Conservation (phyloP, 2,888 invertebrate genomes). For the Clostera curtula region DNA sequence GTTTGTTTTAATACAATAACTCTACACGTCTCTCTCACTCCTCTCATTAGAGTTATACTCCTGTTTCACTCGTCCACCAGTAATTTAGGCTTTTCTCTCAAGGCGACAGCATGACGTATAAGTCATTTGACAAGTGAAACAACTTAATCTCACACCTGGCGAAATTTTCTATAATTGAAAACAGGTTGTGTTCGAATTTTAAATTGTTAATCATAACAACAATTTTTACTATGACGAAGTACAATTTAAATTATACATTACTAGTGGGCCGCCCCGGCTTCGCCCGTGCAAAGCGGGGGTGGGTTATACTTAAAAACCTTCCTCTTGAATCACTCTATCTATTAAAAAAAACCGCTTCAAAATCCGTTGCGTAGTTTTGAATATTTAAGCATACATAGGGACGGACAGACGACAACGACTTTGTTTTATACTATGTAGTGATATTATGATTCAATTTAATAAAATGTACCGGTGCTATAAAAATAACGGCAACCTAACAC, state of each 20-base stretch:
- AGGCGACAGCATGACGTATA: constrained; percentile 54
- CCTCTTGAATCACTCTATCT: background rate
- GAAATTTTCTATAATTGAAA: constrained; percentile 30
- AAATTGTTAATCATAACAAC: background rate
- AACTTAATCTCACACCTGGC: constrained; percentile 26
- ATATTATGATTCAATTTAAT: no score
- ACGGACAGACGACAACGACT: no score
- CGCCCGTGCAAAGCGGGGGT: no score
- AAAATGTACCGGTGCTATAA: background rate
- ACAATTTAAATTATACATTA: no score
- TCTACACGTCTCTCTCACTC: constrained; percentile 54
- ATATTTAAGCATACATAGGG: no score
- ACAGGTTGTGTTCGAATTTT: constrained; percentile 11
- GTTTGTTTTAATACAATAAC: constrained; percentile 75
- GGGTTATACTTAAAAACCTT: constrained; percentile 1
- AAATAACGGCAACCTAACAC: background rate
- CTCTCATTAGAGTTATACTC: constrained; percentile 31
- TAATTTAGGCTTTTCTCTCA: constrained; percentile 60
- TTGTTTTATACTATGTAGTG: no score
- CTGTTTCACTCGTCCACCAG: constrained; percentile 39
- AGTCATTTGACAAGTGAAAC: constrained; percentile 30
- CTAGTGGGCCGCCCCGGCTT: no score
- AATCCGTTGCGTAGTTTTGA: no score
- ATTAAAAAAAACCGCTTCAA: constrained; percentile 1
- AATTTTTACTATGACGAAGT: background rate